A percentile compares a stretch with the other conserved stretches of the same genome.
phyloP scores from a whole-genome alignment of 2,113 vertebrate species.

The Mesocricetus auratus region DNA sequence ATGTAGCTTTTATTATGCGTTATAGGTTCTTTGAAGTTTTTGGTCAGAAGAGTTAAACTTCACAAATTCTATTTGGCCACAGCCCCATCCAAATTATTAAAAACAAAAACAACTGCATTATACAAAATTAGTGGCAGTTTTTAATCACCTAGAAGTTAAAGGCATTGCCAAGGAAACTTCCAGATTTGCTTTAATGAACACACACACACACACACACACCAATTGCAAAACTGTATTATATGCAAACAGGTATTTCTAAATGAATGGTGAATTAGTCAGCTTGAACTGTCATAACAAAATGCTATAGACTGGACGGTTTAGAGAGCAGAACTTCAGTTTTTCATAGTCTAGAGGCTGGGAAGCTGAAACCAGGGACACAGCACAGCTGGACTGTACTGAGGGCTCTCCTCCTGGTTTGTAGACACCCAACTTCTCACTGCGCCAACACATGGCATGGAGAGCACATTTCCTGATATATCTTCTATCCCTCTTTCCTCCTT shows the following conservation, averaged over 20 bases:
- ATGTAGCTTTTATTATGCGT: background rate
- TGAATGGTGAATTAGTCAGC: background rate
- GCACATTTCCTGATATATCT: background rate
- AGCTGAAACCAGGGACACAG: background rate
- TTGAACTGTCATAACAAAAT: conserved; percentile 15
- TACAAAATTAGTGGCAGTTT: background rate
- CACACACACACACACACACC: background rate
- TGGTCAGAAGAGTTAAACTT: conserved; percentile 56
- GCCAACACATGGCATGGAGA: background rate
- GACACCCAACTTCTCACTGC: background rate
- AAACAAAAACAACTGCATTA: conserved; percentile 29
- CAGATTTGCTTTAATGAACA: conserved; percentile 30
- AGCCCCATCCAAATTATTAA: conserved; percentile 7
- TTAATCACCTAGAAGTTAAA: conserved; percentile 52
- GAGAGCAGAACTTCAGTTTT: background rate
- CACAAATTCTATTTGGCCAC: conserved; percentile 57
- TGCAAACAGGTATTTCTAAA: conserved; percentile 43
- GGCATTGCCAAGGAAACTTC: background rate
- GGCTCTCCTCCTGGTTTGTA: background rate
- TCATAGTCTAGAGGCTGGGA: background rate
- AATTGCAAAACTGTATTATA: conserved; percentile 46
- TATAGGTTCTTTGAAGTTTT: conserved; percentile 56
- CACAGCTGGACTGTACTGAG: background rate
- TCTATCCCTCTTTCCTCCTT: background rate
- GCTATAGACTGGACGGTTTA: background rate